Evolutionary conservation across 2,888 invertebrate species (phyloP).

Genomic region (Chaetogeoica ovagalla): DNA sequence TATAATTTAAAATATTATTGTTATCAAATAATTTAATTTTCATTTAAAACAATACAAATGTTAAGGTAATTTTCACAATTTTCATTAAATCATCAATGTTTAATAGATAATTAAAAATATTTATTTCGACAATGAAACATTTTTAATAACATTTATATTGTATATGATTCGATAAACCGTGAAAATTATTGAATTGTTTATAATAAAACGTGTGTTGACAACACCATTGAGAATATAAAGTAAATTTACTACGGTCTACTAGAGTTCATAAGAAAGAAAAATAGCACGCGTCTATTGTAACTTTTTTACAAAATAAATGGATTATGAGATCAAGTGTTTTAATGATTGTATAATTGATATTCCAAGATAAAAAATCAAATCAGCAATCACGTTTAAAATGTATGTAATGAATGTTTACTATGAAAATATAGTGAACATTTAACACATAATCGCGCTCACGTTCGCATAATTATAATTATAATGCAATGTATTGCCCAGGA

Average conservation of each 20-base stretch:
- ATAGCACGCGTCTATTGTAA: neutral
- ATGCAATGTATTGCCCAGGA: conserved; percentile 11
- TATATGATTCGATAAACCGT: neutral
- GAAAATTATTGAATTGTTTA: neutral
- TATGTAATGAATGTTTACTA: neutral
- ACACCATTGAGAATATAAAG: neutral
- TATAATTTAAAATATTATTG: no score
- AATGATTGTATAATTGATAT: neutral
- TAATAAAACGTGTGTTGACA: no score
- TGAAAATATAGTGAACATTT: conserved; percentile 27
- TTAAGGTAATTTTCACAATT: no score
- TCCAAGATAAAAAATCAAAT: conserved; percentile 16
- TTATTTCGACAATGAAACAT: neutral
- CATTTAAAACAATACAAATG: no score
- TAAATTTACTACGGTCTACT: no score
- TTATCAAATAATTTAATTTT: no score
- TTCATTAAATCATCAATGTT: neutral
- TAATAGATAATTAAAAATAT: neutral
- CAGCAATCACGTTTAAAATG: conserved; percentile 1
- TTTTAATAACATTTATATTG: neutral
- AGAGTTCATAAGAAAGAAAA: neutral
- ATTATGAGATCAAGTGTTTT: neutral
- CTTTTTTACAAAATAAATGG: neutral
- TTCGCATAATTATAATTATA: conserved; percentile 19
- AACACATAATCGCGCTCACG: neutral